Evolutionary conservation across 2,888 invertebrate genomes (phyloP), one percentile per base, ranked within the genome.

Genomic region (Drosophila paranaensis): DNA sequence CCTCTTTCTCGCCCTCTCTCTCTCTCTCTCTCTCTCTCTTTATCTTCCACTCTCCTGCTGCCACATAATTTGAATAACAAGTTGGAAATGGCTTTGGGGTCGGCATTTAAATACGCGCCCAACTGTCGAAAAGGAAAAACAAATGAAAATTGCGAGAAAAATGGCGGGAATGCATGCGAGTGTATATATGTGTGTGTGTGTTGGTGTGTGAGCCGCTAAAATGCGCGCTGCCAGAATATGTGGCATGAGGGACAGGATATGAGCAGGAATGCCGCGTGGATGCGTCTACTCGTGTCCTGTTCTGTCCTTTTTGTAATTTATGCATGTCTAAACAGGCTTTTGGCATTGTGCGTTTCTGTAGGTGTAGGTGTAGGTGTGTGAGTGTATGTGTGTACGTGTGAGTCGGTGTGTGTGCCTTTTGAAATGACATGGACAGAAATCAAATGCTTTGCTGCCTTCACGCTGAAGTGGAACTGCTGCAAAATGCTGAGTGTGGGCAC

Each of bases 281-380:
- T 64, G 68, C 77, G 65, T 58, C 55, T 51, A 48, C 50, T 73
- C 74, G 37, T 45, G 46, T 48, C 62, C 50, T 77, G 61, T 56
- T 61, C 84, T 76, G 74, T 71, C 73, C 53, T 53, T 63, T 71
- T 71, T 66, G 48, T 77, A 87, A 87, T 87, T 83, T 84, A 81
- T 83, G 82, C 88, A 83, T 74, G 72, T 81, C 84, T 79, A 85
- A 85, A 75, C 85, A 73, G 71, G 61, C 77, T 76, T 76, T 75
- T 65, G 62, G 20, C 56, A 65, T 54, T 63, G 48, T 62, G 53
- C 45, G 39, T 62, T 55, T 45, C 45, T 35, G 6, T 42, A 53
- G 51, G 42, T 51, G 4, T 39, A 48, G 45, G 42, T 50, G 33
- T 54, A 3, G 0, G 35, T 27, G 30, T 2, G 9, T 33, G 33